These are phyloP conservation scores for Proisotoma minuta DNA, from an alignment of 2,888 invertebrate species.

Conservation along the genomic window DNA sequence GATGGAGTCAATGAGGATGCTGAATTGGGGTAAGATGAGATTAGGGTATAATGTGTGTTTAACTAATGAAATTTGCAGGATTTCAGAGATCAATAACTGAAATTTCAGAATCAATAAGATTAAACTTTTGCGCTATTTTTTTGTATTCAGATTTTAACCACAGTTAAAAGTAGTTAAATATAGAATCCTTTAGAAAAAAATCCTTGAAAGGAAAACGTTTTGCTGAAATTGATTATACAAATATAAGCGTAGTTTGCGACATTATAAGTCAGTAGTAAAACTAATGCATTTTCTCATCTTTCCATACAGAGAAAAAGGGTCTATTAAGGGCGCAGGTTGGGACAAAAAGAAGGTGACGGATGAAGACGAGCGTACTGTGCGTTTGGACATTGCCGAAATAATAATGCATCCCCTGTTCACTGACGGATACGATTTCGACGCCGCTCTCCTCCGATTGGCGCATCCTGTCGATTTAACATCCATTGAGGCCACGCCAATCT, in stretches of 20 bases:
- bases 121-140: no score
- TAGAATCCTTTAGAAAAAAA: no score
- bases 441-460: conserved; percentile 22
- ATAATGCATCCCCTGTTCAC: conserved; percentile 32
- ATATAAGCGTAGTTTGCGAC: no score
- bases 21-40: conserved; percentile 5
- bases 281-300: neutral
- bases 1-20: conserved; percentile 1
- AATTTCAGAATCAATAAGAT: no score
- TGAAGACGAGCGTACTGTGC: conserved; percentile 19
- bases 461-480: conserved; percentile 19
- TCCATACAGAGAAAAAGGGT: conserved; percentile 26
- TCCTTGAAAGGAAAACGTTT: no score
- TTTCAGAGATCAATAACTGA: no score
- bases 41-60: neutral
- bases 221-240: no score
- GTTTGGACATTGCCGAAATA: conserved; percentile 23
- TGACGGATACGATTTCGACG: conserved; percentile 34
- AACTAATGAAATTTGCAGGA: no score
- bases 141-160: neutral
- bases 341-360: conserved; percentile 16
- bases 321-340: conserved; percentile 26
- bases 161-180: no score
- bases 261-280: neutral
- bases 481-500: conserved; percentile 30